Evolutionary conservation across 2,113 vertebrate genomes (phyloP), one percentile per base, ranked within the genome.

Genomic region (Nycticorax nycticorax): DNA sequence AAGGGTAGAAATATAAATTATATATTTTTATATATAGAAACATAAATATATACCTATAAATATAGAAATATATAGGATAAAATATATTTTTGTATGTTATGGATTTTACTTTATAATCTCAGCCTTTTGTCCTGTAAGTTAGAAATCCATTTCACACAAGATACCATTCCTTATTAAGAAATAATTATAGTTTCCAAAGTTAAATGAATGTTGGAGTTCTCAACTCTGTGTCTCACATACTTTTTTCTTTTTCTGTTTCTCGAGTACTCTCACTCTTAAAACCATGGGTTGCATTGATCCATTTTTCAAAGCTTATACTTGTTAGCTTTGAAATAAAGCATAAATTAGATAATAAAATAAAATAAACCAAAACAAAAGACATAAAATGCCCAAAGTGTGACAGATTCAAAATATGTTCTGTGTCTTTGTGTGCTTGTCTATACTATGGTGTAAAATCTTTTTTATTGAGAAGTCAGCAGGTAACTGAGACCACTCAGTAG

Each of bases 361-460:
- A 10, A 37, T 3, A n/a, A 63, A 48, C 41, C 9, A 33, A 33
- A 45, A 53, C 6, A 24, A 24, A 56, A 22, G 2, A 48, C 1
- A 69, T 32, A 3, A 23, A 50, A 57, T 53, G 3, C 7, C 5
- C 12, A 43, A 32, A n/a, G 3, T 39, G 5, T 30, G 27, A 35
- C 9, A 24, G 69, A 53, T 45, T 74, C 14, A 74, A 77, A 92
- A 63, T 41, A 2, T 28, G 23, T 1, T 32, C n/a, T 45, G 2
- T 59, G 17, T 3, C 63, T 79, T 88, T 86, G 9, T 79, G 14
- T 41, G 7, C 19, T 89, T 56, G 9, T 18, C 23, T 91, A 17
- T 55, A 64, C 4, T 2, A 28, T 0, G 0, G 19, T 14, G 75
- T 43, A 33, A 88, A 60, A 10, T 3, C 16, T 21, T 52, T 85